Base-by-base conservation (phyloP, 2,888 invertebrate genomes). In the Petrolisthes manimaculis region DNA sequence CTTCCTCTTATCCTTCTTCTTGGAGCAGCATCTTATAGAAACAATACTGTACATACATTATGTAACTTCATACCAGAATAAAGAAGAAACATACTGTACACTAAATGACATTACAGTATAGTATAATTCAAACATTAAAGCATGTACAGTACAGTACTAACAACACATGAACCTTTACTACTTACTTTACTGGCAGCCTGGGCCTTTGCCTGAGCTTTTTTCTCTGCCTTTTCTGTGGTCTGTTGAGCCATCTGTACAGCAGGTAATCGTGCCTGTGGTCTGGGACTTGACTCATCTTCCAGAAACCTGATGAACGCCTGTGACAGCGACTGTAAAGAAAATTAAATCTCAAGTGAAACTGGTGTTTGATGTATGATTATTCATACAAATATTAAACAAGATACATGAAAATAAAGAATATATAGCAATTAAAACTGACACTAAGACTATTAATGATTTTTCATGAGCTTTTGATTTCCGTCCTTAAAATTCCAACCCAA, bases 281-380 rank as follows among this genome's bases (percentile, higher is more conserved):
- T 92, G 0, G 97, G 97, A 88, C 95, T 95, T 0, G 97, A 97
- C 93, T 97, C 97, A 91, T 94, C 95, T 93, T 98, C 97, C 91
- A 98, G 94, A 93, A 97, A 98, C 92, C 95, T 94, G 14, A 96
- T 95, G 93, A 96, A 96, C 89, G 96, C 95, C 92, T 95, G 95
- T 0, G 96, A 95, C 90, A 96, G 93, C 0, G 95, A 95, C 88
- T 90, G 89, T 5, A 9, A 61, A 55, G 55, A 67, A 37, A 53
- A 74, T 74, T 8, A 8, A 74, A 21, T 74, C 8, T 74, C 21
- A 74, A 67, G 18, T 14, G 18, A 12, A 14, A 14, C 14, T 3
- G 67, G 3, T 12, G 67, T 67, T 12, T 67, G 67, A 67, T 18
- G 37, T 37, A 37, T 37, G 37, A 37, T 37, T 37, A 37, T 37